These are phyloP conservation scores for Varecia variegata DNA, from an alignment of 2,797 vertebrate species.

Conservation along the genomic window DNA sequence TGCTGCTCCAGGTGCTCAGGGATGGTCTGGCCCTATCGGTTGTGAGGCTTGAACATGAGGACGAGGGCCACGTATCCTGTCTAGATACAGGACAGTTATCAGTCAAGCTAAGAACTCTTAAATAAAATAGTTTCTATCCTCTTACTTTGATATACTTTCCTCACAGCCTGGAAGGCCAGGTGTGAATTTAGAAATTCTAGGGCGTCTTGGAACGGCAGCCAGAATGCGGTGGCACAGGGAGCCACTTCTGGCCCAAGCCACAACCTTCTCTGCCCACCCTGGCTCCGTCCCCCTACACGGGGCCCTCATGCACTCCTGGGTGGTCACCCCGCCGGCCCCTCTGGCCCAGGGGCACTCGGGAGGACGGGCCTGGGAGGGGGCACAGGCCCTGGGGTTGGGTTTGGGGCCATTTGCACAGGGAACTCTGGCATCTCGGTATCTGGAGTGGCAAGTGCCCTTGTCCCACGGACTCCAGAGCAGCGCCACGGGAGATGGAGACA, in stretches of 20 bases:
- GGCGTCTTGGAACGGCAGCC: not conserved
- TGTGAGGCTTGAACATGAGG: not conserved
- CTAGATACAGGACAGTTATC: not conserved
- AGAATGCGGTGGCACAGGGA: not conserved
- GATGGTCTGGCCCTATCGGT: not conserved
- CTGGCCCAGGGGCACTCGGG: not conserved
- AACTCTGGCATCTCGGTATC: not conserved
- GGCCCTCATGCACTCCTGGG: not conserved
- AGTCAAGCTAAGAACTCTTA: not conserved
- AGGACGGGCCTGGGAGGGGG: not conserved
- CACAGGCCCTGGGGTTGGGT: not conserved
- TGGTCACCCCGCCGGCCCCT: not conserved
- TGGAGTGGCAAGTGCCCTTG: not conserved
- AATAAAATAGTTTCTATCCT: not conserved
- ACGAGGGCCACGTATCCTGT: rapidly evolving
- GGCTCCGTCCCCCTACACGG: not conserved
- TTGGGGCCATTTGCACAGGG: not conserved
- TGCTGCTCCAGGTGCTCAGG: not conserved
- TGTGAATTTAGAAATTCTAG: not conserved
- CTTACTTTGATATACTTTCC: not conserved
- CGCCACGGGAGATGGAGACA: not conserved
- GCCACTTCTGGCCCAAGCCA: not conserved
- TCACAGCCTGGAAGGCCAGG: not conserved
- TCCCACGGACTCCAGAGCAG: not conserved
- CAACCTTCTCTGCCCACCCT: not conserved